Evolutionary conservation across 2,888 invertebrate species (phyloP).

Genomic region (Dromius quadrimaculatus): DNA sequence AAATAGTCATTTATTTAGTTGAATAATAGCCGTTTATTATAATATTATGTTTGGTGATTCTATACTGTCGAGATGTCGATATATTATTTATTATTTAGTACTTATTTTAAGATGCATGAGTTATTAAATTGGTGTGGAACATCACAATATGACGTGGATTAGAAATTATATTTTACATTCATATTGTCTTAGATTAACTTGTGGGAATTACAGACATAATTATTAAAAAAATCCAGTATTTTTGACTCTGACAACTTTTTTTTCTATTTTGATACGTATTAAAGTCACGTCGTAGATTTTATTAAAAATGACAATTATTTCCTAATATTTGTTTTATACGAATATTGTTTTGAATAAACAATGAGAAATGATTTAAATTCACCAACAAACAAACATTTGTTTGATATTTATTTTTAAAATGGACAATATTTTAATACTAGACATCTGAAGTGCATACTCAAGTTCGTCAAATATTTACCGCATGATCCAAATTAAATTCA

Average conservation of each 20-base stretch:
- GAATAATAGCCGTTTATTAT: constrained; percentile 33
- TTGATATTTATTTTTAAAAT: too few relatives aligned
- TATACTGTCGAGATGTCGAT: constrained; percentile 30
- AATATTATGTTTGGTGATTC: constrained; percentile 32
- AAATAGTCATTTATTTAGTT: constrained; percentile 30
- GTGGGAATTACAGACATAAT: constrained; percentile 2
- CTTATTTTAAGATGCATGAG: constrained; percentile 38
- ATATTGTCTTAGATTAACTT: constrained; percentile 38
- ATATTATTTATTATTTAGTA: constrained; percentile 30
- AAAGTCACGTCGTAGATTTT: constrained; percentile 28
- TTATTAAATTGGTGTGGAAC: constrained; percentile 24
- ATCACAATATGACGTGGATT: constrained; percentile 39
- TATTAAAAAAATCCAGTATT: constrained; percentile 17
- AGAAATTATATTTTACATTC: constrained; percentile 33
- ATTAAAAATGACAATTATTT: constrained; percentile 30
- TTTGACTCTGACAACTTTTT: constrained; percentile 13
- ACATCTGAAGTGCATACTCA: too few relatives aligned
- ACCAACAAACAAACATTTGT: too few relatives aligned
- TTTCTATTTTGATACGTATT: constrained; percentile 37
- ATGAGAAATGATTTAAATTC: not conserved
- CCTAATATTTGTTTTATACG: constrained; percentile 15
- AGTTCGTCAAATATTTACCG: too few relatives aligned
- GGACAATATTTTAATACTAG: too few relatives aligned
- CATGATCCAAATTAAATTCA: too few relatives aligned
- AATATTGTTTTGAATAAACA: constrained; percentile 22